Percentiles rank a stretch among this genome's conserved stretches.
phyloP scores from a whole-genome alignment of 1,140 invertebrate genomes.

The Formica selysi region DNA sequence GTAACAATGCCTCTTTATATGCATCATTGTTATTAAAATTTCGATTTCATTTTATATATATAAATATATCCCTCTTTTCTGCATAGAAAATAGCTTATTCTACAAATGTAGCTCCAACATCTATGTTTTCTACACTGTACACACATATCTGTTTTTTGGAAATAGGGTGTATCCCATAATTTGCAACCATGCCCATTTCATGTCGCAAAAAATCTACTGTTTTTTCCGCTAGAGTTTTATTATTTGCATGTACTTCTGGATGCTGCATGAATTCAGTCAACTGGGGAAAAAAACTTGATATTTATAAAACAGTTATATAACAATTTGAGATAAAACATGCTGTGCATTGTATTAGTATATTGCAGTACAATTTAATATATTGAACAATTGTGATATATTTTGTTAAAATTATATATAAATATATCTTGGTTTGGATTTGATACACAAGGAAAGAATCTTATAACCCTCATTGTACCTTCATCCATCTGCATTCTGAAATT shows the following conservation, averaged over 20 bases:
- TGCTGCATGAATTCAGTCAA: slow-evolving; percentile 91
- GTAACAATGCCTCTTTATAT: neutral
- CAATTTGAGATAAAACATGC: neutral
- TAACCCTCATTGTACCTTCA: slow-evolving; percentile 87
- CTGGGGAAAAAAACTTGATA: slow-evolving; percentile 83
- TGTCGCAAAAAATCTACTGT: slow-evolving; percentile 89
- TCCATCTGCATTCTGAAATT: slow-evolving; percentile 93
- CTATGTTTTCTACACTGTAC: slow-evolving; percentile 71
- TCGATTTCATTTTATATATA: slow-evolving; percentile 12
- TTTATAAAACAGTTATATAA: slow-evolving; percentile 6
- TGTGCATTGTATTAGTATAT: neutral
- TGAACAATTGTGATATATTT: slow-evolving; percentile 17
- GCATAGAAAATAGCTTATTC: slow-evolving; percentile 23
- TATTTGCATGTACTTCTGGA: slow-evolving; percentile 91
- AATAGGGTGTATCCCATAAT: slow-evolving; percentile 78
- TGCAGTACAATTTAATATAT: neutral
- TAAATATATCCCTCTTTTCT: neutral
- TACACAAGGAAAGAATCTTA: neutral
- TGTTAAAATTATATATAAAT: slow-evolving; percentile 38
- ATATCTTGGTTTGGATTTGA: slow-evolving; percentile 23
- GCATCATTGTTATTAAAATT: slow-evolving; percentile 14
- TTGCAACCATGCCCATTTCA: slow-evolving; percentile 86
- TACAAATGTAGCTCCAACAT: slow-evolving; percentile 20
- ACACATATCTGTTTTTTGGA: slow-evolving; percentile 80
- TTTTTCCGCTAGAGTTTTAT: slow-evolving; percentile 89